phyloP scores from a whole-genome alignment of 2,113 vertebrate species.

The Rhinolophus ferrumequinum region DNA sequence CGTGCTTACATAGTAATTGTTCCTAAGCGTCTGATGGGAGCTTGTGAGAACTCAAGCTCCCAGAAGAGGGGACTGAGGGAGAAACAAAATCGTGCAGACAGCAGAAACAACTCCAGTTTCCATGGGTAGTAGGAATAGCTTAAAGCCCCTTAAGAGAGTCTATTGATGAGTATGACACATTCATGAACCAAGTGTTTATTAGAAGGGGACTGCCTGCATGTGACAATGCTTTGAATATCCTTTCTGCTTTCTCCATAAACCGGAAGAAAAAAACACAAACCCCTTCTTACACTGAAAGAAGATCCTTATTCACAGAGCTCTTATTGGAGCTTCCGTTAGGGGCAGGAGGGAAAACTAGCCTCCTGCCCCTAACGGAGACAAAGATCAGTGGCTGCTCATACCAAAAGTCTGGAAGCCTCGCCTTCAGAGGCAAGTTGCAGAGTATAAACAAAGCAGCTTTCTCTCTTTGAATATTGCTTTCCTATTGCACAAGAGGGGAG shows the following conservation, averaged over 20 bases:
- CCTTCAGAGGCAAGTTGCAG: conserved; percentile 59
- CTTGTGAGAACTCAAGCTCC: background rate
- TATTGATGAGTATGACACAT: background rate
- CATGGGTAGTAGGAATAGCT: background rate
- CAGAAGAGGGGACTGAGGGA: background rate
- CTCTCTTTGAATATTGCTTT: conserved; percentile 61
- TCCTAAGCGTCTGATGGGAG: conserved; percentile 6
- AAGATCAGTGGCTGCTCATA: conserved; percentile 41
- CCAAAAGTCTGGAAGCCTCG: conserved; percentile 41
- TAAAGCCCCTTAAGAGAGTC: background rate
- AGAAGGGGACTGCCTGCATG: background rate
- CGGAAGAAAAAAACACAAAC: conserved; percentile 56
- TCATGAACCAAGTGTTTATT: conserved; percentile 47
- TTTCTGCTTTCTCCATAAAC: conserved; percentile 46
- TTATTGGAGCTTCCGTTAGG: conserved; percentile 48
- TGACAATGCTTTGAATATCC: conserved; percentile 42
- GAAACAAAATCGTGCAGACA: conserved; percentile 17
- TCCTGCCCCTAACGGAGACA: background rate
- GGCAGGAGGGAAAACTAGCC: conserved; percentile 30
- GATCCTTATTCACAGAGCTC: background rate
- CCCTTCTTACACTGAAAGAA: conserved; percentile 20
- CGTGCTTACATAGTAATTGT: conserved; percentile 15
- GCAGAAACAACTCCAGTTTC: conserved; percentile 29
- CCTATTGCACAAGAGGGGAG: conserved; percentile 37
- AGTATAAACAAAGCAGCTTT: conserved; percentile 58